Base-by-base conservation (phyloP, 2,797 vertebrate genomes). In the Chromobotia macracanthus region DNA sequence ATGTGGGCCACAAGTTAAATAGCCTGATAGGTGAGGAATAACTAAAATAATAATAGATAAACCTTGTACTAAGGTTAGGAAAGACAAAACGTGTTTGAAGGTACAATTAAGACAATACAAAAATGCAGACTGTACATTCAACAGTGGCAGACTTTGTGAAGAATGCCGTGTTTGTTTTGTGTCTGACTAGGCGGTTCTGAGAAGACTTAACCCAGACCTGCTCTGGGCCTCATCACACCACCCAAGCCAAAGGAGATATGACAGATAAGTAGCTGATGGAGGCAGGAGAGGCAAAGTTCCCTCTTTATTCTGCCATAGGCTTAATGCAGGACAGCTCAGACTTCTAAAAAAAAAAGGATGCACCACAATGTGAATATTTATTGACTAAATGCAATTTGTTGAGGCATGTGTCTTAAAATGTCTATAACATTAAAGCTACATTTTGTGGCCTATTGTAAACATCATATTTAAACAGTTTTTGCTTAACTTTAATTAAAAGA, bases 241-340 rank as follows among this genome's bases (percentile, higher is more conserved):
- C 69, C 71, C n/a, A 46, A 25, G 56, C 84, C 75, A 81, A 89
- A 86, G 81, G 76, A 84, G 72, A 84, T 85, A 73, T 79, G 86
- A 88, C 85, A 87, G 81, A 78, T 71, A 65, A 58, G 83, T 80
- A 85, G 64, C 28, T 64, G 82, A 63, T 82, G 79, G 80, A 80
- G 61, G 77, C 82, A 82, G 63, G 64, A 69, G 68, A 82, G 66
- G 82, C 83, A 83, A 80, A 81, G 56, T 72, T 84, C 72, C 70
- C 44, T 84, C 80, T 86, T 84, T 75, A 38, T 83, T 67, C 68
- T 48, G 4, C 21, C 72, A 25, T 72, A 56, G 69, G 41, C 63
- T 61, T 75, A 63, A 83, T 80, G 31, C 71, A 77, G 75, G 66
- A 81, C 67, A 84, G 67, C 38, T 53, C 71, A 53, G 60, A 48